A percentile compares a stretch with the other conserved stretches of the same genome.
Conservation (phyloP, 2,113 vertebrate species). For the Eptesicus fuscus region DNA sequence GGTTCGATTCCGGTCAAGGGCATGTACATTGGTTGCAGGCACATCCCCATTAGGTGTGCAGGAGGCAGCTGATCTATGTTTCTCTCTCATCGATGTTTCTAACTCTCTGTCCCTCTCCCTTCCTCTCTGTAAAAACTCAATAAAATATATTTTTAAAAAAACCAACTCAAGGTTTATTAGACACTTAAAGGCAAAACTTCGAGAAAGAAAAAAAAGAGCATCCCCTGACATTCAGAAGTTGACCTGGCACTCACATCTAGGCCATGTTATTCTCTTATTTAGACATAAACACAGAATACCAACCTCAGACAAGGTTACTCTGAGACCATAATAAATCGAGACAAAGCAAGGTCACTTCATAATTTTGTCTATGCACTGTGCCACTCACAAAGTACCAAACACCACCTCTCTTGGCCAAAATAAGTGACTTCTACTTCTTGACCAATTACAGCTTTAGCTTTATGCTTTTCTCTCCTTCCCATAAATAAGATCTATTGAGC, state of each 20-base stretch:
- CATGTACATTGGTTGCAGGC: no score
- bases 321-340: not conserved
- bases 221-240: not conserved
- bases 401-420: not conserved
- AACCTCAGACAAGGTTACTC: not conserved
- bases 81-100: no score
- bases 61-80: no score
- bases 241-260: not conserved
- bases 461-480: not conserved
- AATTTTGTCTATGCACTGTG: slow-evolving; percentile 34
- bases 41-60: no score
- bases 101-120: no score
- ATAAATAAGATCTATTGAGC: slow-evolving; percentile 15
- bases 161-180: not conserved
- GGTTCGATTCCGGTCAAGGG: no score
- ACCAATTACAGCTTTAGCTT: not conserved
- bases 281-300: slow-evolving; percentile 25
- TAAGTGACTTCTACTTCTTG: slow-evolving; percentile 1
- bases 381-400: not conserved
- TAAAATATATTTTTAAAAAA: not conserved
- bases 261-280: slow-evolving; percentile 17
- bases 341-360: slow-evolving; percentile 5
- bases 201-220: not conserved
- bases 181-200: slow-evolving; percentile 2
- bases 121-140: no score